phyloP scores from a whole-genome alignment of 2,797 vertebrate species.

The Psittacula echo region DNA sequence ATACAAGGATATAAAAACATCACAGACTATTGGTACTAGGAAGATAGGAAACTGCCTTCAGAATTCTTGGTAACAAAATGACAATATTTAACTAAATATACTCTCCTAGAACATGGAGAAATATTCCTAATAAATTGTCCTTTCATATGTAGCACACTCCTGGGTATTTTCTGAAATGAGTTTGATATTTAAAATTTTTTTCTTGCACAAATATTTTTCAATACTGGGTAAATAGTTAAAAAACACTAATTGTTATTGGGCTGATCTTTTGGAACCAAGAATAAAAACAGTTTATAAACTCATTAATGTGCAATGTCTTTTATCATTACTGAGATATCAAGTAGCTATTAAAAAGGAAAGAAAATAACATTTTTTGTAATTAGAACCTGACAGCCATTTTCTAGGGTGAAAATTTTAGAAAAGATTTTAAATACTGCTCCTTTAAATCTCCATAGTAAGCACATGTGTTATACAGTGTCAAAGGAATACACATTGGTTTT shows the following conservation, averaged over 20 bases:
- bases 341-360: background rate
- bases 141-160: background rate
- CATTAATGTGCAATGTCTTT: background rate
- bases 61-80: background rate
- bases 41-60: background rate
- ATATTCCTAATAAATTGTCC: background rate
- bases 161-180: background rate
- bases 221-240: background rate
- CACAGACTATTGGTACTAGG: background rate
- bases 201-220: background rate
- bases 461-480: background rate
- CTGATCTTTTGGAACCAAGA: background rate
- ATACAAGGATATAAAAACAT: background rate
- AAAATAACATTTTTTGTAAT: background rate
- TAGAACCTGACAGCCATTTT: background rate
- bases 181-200: background rate
- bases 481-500: background rate
- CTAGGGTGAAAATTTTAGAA: background rate
- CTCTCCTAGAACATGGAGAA: background rate
- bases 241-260: background rate
- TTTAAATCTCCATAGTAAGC: background rate
- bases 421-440: background rate
- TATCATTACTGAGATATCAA: background rate
- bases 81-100: background rate
- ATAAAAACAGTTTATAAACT: background rate